Conservation (phyloP, 2,113 vertebrate genomes). For the Sylvietta virens region DNA sequence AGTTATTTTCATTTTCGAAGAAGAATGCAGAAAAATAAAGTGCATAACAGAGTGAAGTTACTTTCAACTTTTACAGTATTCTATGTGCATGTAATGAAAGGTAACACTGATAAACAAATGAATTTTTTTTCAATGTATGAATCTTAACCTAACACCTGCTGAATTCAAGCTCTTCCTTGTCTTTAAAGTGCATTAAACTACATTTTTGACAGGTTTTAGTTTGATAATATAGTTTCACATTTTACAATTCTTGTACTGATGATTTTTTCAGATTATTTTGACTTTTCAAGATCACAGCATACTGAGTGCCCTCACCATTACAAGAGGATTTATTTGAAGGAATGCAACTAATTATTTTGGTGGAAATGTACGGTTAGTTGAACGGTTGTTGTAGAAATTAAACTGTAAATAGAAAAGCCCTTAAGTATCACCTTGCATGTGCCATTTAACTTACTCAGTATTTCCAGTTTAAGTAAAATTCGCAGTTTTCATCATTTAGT, state of each 20-base stretch:
- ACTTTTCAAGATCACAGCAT: background rate
- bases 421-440: background rate
- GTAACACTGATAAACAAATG: background rate
- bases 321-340: background rate
- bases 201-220: background rate
- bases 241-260: background rate
- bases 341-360: background rate
- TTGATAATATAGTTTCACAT: background rate
- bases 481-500: background rate
- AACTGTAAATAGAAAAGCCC: background rate
- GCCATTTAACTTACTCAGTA: background rate
- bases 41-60: conserved; percentile 3
- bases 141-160: background rate
- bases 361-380: background rate
- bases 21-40: conserved; percentile 15
- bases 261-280: background rate
- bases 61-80: background rate
- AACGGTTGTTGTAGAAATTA: background rate
- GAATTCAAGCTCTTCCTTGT: background rate
- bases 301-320: background rate
- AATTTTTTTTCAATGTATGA: background rate
- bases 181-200: background rate
- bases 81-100: background rate
- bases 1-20: background rate
- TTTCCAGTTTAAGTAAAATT: background rate